Evolutionary conservation across 2,113 vertebrate species (phyloP).

Genomic region (Hippopotamus amphibius): DNA sequence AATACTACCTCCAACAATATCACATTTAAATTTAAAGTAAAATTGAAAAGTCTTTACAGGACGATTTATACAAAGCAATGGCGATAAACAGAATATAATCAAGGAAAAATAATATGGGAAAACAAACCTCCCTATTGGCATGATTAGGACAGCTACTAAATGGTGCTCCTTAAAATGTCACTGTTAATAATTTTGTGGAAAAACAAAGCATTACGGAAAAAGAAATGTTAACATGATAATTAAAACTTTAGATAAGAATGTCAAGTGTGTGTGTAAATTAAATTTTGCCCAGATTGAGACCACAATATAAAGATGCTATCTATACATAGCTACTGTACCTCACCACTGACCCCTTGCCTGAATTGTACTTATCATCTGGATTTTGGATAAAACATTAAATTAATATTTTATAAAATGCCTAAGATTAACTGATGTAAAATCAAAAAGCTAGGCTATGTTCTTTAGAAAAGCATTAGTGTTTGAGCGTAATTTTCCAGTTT

Average conservation of each 20-base stretch:
- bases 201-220: not conserved
- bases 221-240: not conserved
- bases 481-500: not conserved
- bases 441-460: not conserved
- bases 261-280: not conserved
- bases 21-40: conserved; percentile 1
- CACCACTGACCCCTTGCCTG: not conserved
- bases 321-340: not conserved
- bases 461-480: not conserved
- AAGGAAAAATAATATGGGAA: not conserved
- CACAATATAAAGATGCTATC: not conserved
- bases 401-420: not conserved
- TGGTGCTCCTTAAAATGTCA: not conserved
- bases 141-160: not conserved
- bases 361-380: not conserved
- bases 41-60: not conserved
- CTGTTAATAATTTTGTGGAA: not conserved
- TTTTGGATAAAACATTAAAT: not conserved
- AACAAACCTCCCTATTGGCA: not conserved
- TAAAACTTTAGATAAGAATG: not conserved
- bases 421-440: not conserved
- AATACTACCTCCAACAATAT: not conserved
- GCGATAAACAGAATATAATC: not conserved
- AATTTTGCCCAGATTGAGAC: not conserved
- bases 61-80: not conserved